A percentile compares a stretch with the other conserved stretches of the same genome.
Conservation (phyloP, 1,140 invertebrate genomes). For the Pseudomyrmex pallidus region DNA sequence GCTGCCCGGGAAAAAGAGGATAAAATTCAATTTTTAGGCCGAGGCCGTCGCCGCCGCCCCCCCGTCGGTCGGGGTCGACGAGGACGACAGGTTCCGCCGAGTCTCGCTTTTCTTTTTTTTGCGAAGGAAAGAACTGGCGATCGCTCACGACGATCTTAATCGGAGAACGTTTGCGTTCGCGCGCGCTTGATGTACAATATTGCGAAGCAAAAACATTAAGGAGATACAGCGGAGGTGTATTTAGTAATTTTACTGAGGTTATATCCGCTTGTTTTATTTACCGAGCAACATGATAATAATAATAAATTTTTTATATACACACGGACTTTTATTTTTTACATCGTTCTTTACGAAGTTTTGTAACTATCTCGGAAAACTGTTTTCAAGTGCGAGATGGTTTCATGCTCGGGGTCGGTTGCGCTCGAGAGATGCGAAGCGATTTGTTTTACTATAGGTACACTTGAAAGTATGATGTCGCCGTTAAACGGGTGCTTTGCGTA, state of each 20-base stretch:
- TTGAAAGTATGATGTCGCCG: not conserved
- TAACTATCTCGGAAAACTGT: not conserved
- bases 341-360: too few species aligned
- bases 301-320: too few species aligned
- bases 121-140: not conserved
- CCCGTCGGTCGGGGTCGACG: conserved; percentile 14
- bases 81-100: conserved; percentile 18
- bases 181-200: too few species aligned
- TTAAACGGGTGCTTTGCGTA: conserved; percentile 15
- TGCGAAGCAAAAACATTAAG: too few species aligned
- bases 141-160: not conserved
- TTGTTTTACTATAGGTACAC: not conserved
- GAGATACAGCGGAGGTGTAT: too few species aligned
- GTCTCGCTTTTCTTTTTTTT: not conserved
- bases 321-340: too few species aligned
- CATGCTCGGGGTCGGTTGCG: not conserved
- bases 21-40: conserved; percentile 77
- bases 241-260: too few species aligned
- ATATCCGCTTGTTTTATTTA: too few species aligned
- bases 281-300: too few species aligned
- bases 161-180: too few species aligned
- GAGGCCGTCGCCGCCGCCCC: not conserved
- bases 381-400: not conserved
- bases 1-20: conserved; percentile 46
- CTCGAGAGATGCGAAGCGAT: not conserved